These are phyloP conservation scores for Theonella swinhoei DNA, from an alignment of 37 sponge, comb jelly and placozoan genomes.

Conservation along the genomic window DNA sequence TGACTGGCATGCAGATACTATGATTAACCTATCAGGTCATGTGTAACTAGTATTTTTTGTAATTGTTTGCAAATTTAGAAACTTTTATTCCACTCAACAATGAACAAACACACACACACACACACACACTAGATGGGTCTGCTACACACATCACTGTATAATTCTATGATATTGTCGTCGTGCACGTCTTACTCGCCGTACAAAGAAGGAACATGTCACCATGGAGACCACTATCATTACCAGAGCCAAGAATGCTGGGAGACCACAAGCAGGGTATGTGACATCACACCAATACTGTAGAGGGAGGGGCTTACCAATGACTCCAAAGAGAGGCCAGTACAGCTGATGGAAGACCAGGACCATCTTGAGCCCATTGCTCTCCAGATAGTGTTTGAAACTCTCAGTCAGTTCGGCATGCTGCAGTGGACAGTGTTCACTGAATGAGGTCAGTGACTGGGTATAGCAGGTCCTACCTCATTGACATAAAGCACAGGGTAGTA, in stretches of 20 bases:
- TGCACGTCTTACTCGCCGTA: not conserved
- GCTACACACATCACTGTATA: too few relatives aligned
- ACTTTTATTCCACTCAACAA: not conserved
- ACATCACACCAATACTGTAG: too few relatives aligned
- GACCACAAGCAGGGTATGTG: too few relatives aligned
- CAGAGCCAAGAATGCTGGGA: not conserved
- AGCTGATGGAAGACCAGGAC: not conserved
- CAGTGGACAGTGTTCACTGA: too few relatives aligned
- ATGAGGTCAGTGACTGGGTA: too few relatives aligned
- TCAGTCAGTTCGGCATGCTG: constrained; percentile 63
- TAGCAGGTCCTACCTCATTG: constrained; percentile 70
- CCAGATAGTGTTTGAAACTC: constrained; percentile 30
- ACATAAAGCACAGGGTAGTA: constrained; percentile 72
- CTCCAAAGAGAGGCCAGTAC: not conserved
- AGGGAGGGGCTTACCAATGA: constrained; percentile 48
- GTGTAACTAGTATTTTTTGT: too few relatives aligned
- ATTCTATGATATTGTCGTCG: not conserved
- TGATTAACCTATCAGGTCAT: not conserved
- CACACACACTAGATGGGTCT: too few relatives aligned
- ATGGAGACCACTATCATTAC: not conserved
- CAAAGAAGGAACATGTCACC: not conserved
- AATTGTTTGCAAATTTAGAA: not conserved
- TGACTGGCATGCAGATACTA: too few relatives aligned
- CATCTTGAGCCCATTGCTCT: constrained; percentile 29
- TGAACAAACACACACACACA: too few relatives aligned